Evolutionary conservation across 2,113 vertebrate genomes (phyloP).

Genomic region (Rhombomys opimus): DNA sequence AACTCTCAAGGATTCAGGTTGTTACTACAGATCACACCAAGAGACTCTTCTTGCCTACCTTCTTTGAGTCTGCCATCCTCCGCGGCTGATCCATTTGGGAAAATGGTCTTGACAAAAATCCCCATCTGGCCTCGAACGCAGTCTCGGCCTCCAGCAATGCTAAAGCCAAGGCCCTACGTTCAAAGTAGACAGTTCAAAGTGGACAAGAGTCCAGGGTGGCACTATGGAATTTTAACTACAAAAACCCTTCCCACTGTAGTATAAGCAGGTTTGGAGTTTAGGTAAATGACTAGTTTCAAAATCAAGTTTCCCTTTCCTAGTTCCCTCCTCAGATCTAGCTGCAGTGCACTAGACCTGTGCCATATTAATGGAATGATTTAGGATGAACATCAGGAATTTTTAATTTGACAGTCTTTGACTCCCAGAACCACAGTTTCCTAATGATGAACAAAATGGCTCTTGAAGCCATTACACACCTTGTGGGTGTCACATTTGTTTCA

Average conservation of each 20-base stretch:
- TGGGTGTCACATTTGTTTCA: background rate
- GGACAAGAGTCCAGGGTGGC: background rate
- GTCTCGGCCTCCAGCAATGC: conserved; percentile 97
- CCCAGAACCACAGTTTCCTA: background rate
- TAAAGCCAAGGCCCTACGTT: conserved; percentile 95
- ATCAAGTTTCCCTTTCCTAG: background rate
- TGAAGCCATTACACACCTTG: background rate
- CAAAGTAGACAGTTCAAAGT: conserved; percentile 21
- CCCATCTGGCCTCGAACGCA: conserved; percentile 97
- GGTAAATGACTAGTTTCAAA: conserved; percentile 6
- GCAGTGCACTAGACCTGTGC: background rate
- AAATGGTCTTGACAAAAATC: conserved; percentile 99
- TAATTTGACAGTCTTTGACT: background rate
- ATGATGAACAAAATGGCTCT: background rate
- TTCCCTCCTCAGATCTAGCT: background rate
- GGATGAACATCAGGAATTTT: conserved; percentile 11
- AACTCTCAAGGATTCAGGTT: background rate
- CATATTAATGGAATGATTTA: conserved; percentile 23
- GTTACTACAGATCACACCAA: background rate
- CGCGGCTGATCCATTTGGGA: conserved; percentile 94
- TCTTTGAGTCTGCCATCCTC: conserved; percentile 97
- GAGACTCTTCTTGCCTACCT: conserved; percentile 85
- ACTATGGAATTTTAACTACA: background rate
- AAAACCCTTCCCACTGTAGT: background rate
- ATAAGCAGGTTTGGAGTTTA: background rate